Evolutionary conservation across 1,140 invertebrate species (phyloP).

Genomic region (Teleogryllus occipitalis): DNA sequence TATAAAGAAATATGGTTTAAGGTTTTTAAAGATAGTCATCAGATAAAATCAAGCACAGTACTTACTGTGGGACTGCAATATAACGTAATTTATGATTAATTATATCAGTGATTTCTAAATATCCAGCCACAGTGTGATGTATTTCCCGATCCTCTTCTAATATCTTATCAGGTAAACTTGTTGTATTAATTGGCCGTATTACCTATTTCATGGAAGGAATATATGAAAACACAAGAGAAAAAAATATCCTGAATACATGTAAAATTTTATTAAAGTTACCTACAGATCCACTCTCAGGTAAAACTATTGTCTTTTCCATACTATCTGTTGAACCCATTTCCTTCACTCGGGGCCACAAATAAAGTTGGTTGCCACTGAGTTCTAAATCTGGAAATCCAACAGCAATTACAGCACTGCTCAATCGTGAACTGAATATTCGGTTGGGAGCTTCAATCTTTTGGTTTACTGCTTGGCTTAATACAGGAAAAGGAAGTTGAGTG

Average conservation of each 20-base stretch:
- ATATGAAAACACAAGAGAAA: not conserved
- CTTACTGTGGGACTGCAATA: constrained; percentile 48
- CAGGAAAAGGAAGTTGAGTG: constrained; percentile 21
- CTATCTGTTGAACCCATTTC: not conserved
- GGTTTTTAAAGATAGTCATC: no score
- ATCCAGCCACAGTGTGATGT: constrained; percentile 38
- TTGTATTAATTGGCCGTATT: constrained; percentile 34
- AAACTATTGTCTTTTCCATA: constrained; percentile 24
- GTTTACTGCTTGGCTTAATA: constrained; percentile 30
- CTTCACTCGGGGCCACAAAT: constrained; percentile 29
- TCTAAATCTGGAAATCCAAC: constrained; percentile 49
- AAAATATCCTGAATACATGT: not conserved
- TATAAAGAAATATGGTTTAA: not conserved
- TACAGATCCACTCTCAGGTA: constrained; percentile 34
- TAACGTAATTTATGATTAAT: constrained; percentile 46
- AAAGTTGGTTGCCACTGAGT: constrained; percentile 28
- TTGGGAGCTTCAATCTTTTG: constrained; percentile 43
- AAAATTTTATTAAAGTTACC: not conserved
- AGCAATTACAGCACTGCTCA: constrained; percentile 40
- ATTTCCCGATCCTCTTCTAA: constrained; percentile 22
- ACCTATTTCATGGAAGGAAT: constrained; percentile 24
- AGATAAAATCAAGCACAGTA: constrained; percentile 12
- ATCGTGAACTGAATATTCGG: constrained; percentile 37
- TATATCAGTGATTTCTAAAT: constrained; percentile 50
- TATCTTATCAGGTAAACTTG: not conserved